Evolutionary conservation across 2,797 vertebrate genomes (phyloP), one percentile per base, ranked within the genome.

Genomic region (Jordanella pulchra): DNA sequence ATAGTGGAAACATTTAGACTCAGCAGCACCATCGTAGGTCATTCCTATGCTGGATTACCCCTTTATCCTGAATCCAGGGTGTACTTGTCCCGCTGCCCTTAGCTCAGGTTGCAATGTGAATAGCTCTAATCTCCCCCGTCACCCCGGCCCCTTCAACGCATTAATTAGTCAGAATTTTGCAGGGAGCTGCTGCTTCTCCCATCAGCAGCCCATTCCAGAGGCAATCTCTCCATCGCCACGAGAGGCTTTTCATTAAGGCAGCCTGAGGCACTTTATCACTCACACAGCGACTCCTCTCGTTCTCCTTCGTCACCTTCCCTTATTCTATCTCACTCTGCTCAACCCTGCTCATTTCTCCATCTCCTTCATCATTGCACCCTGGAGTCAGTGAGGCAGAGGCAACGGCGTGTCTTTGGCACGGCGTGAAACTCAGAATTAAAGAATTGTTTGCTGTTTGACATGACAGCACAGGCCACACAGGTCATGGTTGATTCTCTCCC

Each of bases 201-300:
- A 94, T 94, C 92, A 92, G 91, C 71, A 71, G 86, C 80, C 86
- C 84, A 81, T 93, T 93, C 89, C 85, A 89, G 80, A 85, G 84
- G 75, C 89, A 90, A 92, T 92, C 90, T 93, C 91, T 85, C 89
- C 88, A 93, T 93, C 90, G 85, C 87, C 86, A 84, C 67, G 68
- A 93, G 88, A 90, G 91, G 86, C 93, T 91, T 92, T 94, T 91
- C 90, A 93, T 94, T 92, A 93, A 86, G 80, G 86, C 74, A 79
- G 89, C 82, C 85, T 77, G 87, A 87, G 84, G 87, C 17, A 66
- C 79, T 88, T 89, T 88, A 87, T 90, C 75, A 68, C 88, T 87
- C 82, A 80, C 81, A 86, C 83, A 68, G 66, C 69, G n/a, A 78
- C 83, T 80, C 3, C 75, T 61, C 79, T 73, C 77, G 51, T 64